Percentiles rank a stretch among this genome's conserved stretches.
phyloP scores from a whole-genome alignment of 2,113 vertebrate species.

The Puntigrus tetrazona region DNA sequence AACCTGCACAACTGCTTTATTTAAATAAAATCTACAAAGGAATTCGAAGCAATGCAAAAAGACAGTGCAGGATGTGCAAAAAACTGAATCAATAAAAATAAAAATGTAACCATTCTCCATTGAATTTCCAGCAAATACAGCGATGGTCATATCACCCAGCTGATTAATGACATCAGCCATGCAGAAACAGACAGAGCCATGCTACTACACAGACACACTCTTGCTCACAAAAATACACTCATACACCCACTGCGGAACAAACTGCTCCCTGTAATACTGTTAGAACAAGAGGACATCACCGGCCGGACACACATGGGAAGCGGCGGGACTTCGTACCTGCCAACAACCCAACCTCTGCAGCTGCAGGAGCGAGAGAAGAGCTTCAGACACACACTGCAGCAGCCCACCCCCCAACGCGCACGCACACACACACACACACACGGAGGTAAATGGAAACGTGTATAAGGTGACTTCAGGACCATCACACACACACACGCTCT shows the following conservation, averaged over 20 bases:
- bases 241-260: slow-evolving; percentile 1
- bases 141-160: slow-evolving; percentile 3
- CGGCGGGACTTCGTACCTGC: slow-evolving; percentile 55
- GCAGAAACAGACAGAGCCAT: slow-evolving; percentile 47
- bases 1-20: not conserved
- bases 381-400: slow-evolving; percentile 44
- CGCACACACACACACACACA: slow-evolving; percentile 21
- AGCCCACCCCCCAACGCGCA: slow-evolving; percentile 7
- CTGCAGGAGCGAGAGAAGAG: slow-evolving; percentile 57
- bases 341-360: slow-evolving; percentile 62
- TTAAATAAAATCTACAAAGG: not conserved
- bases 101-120: not conserved
- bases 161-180: slow-evolving; percentile 34
- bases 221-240: slow-evolving; percentile 5
- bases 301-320: slow-evolving; percentile 30
- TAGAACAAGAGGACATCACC: slow-evolving; percentile 41
- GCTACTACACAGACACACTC: slow-evolving; percentile 32
- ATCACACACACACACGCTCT: slow-evolving; percentile 24
- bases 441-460: not conserved
- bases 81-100: not conserved
- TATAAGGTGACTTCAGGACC: slow-evolving; percentile 26
- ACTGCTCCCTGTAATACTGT: slow-evolving; percentile 12
- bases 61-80: not conserved
- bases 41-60: not conserved
- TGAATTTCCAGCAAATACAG: not conserved